Evolutionary conservation across 2,888 invertebrate genomes (phyloP).

Genomic region (Trissoscelio sp.): DNA sequence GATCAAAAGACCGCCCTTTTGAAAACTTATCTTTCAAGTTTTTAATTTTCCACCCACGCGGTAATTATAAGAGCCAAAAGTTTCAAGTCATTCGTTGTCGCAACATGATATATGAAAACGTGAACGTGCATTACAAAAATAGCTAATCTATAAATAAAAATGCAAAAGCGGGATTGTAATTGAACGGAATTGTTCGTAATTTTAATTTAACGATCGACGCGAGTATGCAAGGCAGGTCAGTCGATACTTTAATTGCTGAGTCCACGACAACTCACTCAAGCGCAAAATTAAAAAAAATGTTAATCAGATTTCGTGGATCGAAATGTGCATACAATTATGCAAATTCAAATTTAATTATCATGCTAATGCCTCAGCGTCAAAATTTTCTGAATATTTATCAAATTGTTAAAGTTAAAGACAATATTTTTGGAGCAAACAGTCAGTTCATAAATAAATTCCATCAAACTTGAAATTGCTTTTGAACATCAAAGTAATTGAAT

Average conservation of each 20-base stretch:
- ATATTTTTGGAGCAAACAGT: too few species aligned
- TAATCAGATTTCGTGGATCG: constrained; percentile 30
- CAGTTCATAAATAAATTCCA: too few species aligned
- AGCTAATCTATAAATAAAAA: not conserved
- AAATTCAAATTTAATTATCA: constrained; percentile 7
- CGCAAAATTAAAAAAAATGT: constrained; percentile 16
- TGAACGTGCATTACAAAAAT: not conserved
- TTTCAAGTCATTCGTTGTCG: not conserved
- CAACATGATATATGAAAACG: not conserved
- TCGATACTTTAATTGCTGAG: constrained; percentile 20
- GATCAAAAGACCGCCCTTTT: too few species aligned
- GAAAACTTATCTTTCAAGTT: not conserved
- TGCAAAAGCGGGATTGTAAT: not conserved
- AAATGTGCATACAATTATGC: constrained; percentile 23
- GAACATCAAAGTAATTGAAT: not conserved
- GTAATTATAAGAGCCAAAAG: not conserved
- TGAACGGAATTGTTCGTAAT: not conserved
- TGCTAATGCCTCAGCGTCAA: not conserved
- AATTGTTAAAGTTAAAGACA: not conserved
- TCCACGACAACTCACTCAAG: constrained; percentile 6
- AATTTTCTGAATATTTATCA: too few species aligned
- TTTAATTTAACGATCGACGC: constrained; percentile 5
- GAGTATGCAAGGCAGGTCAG: constrained; percentile 3
- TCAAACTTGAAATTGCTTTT: not conserved
- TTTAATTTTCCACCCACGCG: not conserved